phyloP scores from a whole-genome alignment of 2,797 vertebrate species.

The Falco berigora region DNA sequence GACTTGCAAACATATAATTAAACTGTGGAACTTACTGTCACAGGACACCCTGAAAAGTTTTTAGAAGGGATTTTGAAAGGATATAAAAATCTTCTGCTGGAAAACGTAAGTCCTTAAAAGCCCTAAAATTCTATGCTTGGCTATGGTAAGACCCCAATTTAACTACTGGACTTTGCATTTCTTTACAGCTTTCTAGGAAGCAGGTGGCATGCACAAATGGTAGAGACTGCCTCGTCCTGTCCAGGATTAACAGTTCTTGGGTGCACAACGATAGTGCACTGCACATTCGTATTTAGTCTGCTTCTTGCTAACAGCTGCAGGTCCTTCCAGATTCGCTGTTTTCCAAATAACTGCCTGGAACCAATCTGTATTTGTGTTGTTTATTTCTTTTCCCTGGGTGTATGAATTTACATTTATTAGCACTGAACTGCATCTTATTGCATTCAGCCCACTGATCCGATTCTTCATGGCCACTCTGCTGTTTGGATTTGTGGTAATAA shows the following conservation, averaged over 20 bases:
- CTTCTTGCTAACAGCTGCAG: background rate
- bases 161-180: background rate
- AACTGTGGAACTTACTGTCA: background rate
- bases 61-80: background rate
- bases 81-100: background rate
- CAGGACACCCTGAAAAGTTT: background rate
- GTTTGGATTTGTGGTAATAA: conserved; percentile 30
- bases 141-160: background rate
- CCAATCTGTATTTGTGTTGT: conserved; percentile 20
- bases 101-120: background rate
- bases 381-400: conserved; percentile 42
- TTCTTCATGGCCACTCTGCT: background rate
- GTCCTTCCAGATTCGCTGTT: background rate
- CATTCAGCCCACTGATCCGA: conserved; percentile 30
- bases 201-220: background rate
- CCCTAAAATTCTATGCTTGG: background rate
- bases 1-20: background rate
- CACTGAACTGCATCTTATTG: conserved; percentile 41
- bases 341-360: conserved; percentile 37
- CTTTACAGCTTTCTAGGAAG: background rate
- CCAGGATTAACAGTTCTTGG: background rate
- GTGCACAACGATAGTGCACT: fast-evolving
- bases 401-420: conserved; percentile 65
- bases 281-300: background rate
- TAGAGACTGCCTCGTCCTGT: background rate